Base-by-base conservation (phyloP, 1,140 invertebrate species). In the Zophobas atratus region DNA sequence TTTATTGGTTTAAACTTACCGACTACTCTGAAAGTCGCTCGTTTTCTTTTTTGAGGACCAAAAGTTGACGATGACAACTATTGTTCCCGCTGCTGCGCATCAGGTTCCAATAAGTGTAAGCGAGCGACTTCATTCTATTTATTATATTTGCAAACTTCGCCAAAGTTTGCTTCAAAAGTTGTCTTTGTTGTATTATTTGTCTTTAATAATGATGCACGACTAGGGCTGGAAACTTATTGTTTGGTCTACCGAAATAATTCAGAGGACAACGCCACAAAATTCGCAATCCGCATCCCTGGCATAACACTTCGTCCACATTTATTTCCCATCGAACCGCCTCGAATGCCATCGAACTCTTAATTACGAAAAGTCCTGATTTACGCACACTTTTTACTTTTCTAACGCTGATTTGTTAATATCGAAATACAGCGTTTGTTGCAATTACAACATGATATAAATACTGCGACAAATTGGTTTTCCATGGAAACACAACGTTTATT, bases 161-260 rank as follows among this genome's bases (percentile, higher is more conserved):
- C 39, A 32, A 43, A 67, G 38, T 67, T 67, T 32, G 38, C 43
- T 33, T 43, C 38, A 38, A 67, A 67, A 67, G 1, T 67, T 67
- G 60, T 67, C 60, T 67, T 67, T 67, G 60, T 67, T 67, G 41
- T 67, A 39, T 67, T 67, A 67, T 67, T 67, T 67, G 60, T 67
- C 60, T 67, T 67, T 67, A 8, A 67, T 67, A 67, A 67, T 43
- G 60, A 67, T 67, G 60, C 60, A 67, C 60, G 60, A 36, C 35
- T 67, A 33, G 60, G 60, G 60, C 33, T 67, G 60, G 39, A 32
- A 43, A 41, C 38, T 67, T 67, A 67, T 67, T 67, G 60, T 67
- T 67, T 43, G 36, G 43, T 67, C 60, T 46, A 67, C 60, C 39
- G 33, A 67, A 38, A 34, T 67, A 39, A 67, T 67, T 39, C 60